Base-by-base conservation (phyloP, 2,888 invertebrate genomes). In the Cephus sareptanus region DNA sequence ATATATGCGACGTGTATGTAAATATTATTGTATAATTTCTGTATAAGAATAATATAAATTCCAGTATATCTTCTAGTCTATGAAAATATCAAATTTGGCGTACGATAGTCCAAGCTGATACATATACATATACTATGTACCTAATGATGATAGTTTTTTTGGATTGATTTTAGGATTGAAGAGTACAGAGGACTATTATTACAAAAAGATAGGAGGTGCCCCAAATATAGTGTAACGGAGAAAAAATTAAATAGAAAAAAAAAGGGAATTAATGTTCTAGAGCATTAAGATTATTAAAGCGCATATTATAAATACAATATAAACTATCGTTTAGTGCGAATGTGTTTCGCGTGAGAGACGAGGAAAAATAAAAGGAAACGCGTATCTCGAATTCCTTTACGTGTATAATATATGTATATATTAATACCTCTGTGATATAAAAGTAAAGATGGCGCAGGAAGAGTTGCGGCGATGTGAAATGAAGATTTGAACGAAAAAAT, bases 351-450 rank as follows among this genome's bases (percentile, higher is more conserved):
- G 6, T 11, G 9, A 0, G 40, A 9, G 6, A 23, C 0, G 40
- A 6, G 23, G 15, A 40, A 15, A 15, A 23, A 4, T 0, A 56
- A 23, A 56, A 23, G 15, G 15, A 40, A 56, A 56, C 6, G 40
- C 15, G 2, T 40, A 40, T 0, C 2, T 56, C 23, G 6, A 2
- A 23, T 23, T 56, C 23, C 23, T 56, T 15, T 56, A 23, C 15
- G 40, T 15, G 40, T 15, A 15, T 40, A 40, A 40, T 40, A 40
- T 40, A 15, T 40, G 15, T 33, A 71, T 71, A 71, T 71, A 71
- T 71, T 71, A 71, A 30, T 71, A 71, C 71, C 71, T 71, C 71
- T 71, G 71, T 34, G 15, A 71, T 71, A 71, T 71, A 30, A 71
- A 30, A 71, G 2, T 30, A 71, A 71, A 9, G 23, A 23, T 56